These are phyloP conservation scores for Brachyopa scutellaris DNA, from an alignment of 2,888 invertebrate species.

Conservation along the genomic window DNA sequence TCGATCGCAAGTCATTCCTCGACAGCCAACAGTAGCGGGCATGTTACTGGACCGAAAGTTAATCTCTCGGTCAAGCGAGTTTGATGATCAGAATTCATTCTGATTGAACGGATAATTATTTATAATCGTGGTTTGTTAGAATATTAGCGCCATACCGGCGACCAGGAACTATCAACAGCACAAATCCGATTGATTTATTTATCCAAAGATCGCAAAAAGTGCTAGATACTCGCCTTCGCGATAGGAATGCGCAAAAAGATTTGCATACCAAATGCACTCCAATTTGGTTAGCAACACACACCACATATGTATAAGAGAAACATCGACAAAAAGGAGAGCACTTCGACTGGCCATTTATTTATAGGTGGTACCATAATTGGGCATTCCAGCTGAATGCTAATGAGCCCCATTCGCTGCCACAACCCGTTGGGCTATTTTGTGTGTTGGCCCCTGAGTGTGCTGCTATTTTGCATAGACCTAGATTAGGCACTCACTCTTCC, in stretches of 20 bases:
- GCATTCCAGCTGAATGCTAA: constrained; percentile 68
- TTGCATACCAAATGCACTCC: constrained; percentile 57
- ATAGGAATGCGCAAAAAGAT: constrained; percentile 63
- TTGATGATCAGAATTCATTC: neutral
- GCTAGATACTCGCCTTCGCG: constrained; percentile 15
- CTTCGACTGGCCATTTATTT: constrained; percentile 64
- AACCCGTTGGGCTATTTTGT: constrained; percentile 46
- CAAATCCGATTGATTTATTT: constrained; percentile 63
- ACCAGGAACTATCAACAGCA: constrained; percentile 57
- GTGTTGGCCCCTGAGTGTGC: constrained; percentile 22
- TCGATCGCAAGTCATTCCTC: neutral
- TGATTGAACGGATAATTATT: constrained; percentile 13
- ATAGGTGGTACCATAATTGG: constrained; percentile 72
- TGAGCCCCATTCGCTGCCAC: constrained; percentile 37
- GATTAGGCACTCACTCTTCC: constrained; percentile 57
- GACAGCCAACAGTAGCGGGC: neutral
- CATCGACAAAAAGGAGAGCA: constrained; percentile 61
- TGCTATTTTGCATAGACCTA: constrained; percentile 71
- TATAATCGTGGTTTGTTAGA: constrained; percentile 3
- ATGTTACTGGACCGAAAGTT: neutral
- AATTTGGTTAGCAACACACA: constrained; percentile 47
- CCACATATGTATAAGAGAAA: neutral
- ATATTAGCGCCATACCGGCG: constrained; percentile 59
- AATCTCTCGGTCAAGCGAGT: neutral
- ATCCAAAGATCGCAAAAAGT: constrained; percentile 29